Evolutionary conservation across 2,797 vertebrate genomes (phyloP).

Genomic region (Okamejei kenojei): DNA sequence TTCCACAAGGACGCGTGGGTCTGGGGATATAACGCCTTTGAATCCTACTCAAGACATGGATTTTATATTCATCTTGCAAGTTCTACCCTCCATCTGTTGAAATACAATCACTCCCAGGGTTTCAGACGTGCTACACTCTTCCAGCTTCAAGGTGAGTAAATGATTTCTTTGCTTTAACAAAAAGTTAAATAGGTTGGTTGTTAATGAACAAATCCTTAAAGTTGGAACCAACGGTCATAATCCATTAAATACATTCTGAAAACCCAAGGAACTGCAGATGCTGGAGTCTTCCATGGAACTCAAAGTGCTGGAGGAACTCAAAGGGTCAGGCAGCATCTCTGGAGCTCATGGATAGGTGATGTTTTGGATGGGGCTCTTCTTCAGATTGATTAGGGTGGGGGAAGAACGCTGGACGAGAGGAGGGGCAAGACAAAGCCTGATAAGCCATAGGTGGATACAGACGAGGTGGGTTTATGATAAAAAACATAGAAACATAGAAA

Average conservation of each 20-base stretch:
- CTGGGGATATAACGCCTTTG: conserved; percentile 75
- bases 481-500: no score
- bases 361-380: no score
- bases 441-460: no score
- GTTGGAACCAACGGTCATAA: not conserved
- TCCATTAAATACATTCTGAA: not conserved
- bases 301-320: no score
- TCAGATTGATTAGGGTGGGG: no score
- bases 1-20: conserved; percentile 79
- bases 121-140: conserved; percentile 80
- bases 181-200: not conserved
- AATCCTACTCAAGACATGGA: conserved; percentile 74
- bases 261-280: no score
- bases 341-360: no score
- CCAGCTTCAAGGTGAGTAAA: conserved; percentile 69
- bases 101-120: conserved; percentile 67
- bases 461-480: no score
- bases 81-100: conserved; percentile 64
- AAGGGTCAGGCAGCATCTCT: no score
- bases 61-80: conserved; percentile 68
- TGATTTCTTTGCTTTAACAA: not conserved
- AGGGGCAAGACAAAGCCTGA: no score
- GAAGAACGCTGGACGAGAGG: no score
- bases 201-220: not conserved
- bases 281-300: no score